These are phyloP conservation scores for Eucera pruinosa DNA, from an alignment of 2,888 invertebrate genomes.

Conservation along the genomic window DNA sequence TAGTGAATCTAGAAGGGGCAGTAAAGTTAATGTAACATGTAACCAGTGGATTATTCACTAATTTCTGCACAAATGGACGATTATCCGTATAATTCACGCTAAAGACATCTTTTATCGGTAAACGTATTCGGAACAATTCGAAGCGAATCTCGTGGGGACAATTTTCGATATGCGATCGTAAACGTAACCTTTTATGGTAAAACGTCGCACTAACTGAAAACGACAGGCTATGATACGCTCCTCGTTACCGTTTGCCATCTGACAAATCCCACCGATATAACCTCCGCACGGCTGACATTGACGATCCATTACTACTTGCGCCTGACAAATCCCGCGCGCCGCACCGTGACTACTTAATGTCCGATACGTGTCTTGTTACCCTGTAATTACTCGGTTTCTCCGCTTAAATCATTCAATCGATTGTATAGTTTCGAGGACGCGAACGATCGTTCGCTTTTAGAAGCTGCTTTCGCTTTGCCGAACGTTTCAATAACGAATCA, in stretches of 20 bases:
- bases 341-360: constrained; percentile 46
- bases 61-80: no score
- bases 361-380: constrained; percentile 24
- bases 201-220: constrained; percentile 3
- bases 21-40: no score
- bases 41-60: no score
- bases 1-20: no score
- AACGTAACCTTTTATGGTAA: constrained; percentile 4
- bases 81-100: no score
- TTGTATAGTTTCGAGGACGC: not conserved
- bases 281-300: constrained; percentile 42
- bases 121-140: no score
- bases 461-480: no score
- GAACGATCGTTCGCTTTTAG: not conserved
- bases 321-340: constrained; percentile 50
- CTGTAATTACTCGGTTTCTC: constrained; percentile 22
- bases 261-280: constrained; percentile 37
- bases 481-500: no score
- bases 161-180: constrained; percentile 2
- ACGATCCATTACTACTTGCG: constrained; percentile 57
- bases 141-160: no score
- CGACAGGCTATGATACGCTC: constrained; percentile 18
- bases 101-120: no score
- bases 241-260: constrained; percentile 26
- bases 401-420: not conserved